Conservation (phyloP, 2,888 invertebrate species). For the Lydus trimaculatus region DNA sequence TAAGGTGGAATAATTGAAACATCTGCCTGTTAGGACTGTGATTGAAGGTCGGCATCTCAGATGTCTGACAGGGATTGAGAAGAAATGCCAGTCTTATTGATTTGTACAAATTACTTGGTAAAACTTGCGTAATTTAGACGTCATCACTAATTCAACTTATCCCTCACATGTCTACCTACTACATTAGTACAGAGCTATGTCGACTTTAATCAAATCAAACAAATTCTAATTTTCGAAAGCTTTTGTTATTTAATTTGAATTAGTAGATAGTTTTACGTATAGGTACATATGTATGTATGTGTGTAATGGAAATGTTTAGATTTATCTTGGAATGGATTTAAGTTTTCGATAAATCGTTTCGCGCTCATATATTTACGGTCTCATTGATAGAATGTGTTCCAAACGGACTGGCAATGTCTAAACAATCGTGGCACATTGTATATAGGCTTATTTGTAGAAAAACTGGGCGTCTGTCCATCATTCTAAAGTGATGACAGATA, state of each 20-base stretch:
- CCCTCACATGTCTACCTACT: conserved; percentile 14
- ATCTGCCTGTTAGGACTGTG: conserved; percentile 35
- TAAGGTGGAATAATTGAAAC: conserved; percentile 49
- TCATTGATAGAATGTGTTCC: conserved; percentile 47
- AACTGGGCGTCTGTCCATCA: conserved; percentile 48
- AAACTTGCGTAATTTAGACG: conserved; percentile 49
- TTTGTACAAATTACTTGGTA: conserved; percentile 53
- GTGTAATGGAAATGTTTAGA: conserved; percentile 21
- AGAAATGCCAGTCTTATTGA: conserved; percentile 51
- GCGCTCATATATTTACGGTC: conserved; percentile 49
- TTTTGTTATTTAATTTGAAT: not conserved
- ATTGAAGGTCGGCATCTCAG: conserved; percentile 37
- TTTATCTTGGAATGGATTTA: conserved; percentile 50
- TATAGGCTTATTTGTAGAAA: conserved; percentile 48
- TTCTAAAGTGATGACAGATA: conserved; percentile 53
- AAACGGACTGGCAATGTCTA: conserved; percentile 37
- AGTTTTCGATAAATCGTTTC: conserved; percentile 47
- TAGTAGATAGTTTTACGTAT: not conserved
- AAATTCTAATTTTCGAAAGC: not conserved
- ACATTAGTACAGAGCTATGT: conserved; percentile 10
- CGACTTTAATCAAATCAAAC: conserved; percentile 2
- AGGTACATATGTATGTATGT: not conserved
- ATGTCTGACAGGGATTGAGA: conserved; percentile 50
- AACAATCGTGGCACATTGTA: conserved; percentile 36
- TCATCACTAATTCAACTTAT: conserved; percentile 37